Conservation (phyloP, 2,113 vertebrate genomes). For the Macroglossus sobrinus region DNA sequence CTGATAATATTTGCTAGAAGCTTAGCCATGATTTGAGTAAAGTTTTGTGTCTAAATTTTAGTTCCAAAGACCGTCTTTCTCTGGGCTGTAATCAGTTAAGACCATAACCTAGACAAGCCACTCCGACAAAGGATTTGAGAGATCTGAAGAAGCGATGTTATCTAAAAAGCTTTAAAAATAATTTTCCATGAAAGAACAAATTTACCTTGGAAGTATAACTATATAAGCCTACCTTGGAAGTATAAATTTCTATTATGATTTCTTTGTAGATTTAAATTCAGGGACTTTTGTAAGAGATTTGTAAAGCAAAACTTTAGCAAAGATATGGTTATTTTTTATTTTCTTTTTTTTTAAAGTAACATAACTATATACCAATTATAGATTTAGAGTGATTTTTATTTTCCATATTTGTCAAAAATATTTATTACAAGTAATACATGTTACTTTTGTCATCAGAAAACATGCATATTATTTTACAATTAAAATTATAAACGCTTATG, state of each 20-base stretch:
- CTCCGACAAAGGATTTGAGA: background rate
- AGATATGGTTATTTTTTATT: background rate
- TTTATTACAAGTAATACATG: background rate
- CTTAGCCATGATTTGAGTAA: background rate
- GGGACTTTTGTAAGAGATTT: background rate
- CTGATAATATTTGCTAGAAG: background rate
- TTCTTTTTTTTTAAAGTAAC: background rate
- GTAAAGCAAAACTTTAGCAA: background rate
- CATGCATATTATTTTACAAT: background rate
- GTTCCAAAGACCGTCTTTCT: background rate
- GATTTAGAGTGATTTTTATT: background rate
- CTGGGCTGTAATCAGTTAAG: background rate
- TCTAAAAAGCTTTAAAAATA: background rate
- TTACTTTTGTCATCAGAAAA: background rate
- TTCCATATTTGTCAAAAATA: background rate
- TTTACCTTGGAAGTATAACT: background rate
- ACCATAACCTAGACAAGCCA: background rate
- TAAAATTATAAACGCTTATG: background rate
- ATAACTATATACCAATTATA: background rate
- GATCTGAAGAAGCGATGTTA: background rate
- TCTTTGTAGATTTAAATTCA: slow-evolving; percentile 12
- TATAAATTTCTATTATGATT: background rate
- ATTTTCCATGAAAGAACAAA: background rate
- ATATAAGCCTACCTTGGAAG: too few relatives aligned
- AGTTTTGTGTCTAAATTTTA: background rate